A percentile compares a stretch with the other conserved stretches of the same genome.
Evolutionary conservation across 2,888 invertebrate genomes (phyloP).

Genomic region (Lomographa bimaculata): DNA sequence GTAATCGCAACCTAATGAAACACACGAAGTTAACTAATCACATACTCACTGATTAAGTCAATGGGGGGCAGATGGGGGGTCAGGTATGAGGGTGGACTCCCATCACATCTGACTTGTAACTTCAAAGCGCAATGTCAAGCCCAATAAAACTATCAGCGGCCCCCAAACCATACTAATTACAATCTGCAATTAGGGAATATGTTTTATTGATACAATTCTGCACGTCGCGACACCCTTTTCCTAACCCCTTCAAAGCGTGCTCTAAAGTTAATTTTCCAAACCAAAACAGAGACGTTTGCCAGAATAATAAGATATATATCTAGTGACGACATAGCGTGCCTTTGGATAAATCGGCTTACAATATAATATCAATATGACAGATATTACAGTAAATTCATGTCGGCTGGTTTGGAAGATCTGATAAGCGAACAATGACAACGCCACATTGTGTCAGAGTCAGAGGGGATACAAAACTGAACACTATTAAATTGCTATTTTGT

Average conservation of each 20-base stretch:
- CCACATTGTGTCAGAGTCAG: conserved; percentile 41
- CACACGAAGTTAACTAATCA: conserved; percentile 3
- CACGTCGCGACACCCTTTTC: conserved; percentile 54
- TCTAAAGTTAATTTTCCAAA: conserved; percentile 67
- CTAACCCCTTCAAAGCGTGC: conserved; percentile 53
- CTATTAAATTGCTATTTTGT: conserved; percentile 21
- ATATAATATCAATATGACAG: conserved; percentile 51
- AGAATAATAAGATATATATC: conserved; percentile 71
- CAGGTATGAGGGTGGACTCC: too few species aligned
- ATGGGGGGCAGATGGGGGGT: background rate
- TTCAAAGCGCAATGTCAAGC: conserved; percentile 17
- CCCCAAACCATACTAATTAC: conserved; percentile 33
- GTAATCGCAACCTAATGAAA: background rate
- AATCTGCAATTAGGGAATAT: conserved; percentile 53
- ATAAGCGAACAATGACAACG: conserved; percentile 47
- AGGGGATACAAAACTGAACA: conserved; percentile 34
- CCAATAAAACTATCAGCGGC: conserved; percentile 12
- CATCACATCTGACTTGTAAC: background rate
- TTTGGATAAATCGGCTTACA: conserved; percentile 39
- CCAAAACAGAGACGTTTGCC: conserved; percentile 65
- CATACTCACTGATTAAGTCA: conserved; percentile 1
- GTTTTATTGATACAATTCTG: conserved; percentile 65
- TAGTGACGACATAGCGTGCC: conserved; percentile 62
- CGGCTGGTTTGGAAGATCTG: conserved; percentile 48
- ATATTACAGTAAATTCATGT: conserved; percentile 45